Conservation (phyloP, 1,140 invertebrate genomes). For the Gonioctena quinquepunctata region DNA sequence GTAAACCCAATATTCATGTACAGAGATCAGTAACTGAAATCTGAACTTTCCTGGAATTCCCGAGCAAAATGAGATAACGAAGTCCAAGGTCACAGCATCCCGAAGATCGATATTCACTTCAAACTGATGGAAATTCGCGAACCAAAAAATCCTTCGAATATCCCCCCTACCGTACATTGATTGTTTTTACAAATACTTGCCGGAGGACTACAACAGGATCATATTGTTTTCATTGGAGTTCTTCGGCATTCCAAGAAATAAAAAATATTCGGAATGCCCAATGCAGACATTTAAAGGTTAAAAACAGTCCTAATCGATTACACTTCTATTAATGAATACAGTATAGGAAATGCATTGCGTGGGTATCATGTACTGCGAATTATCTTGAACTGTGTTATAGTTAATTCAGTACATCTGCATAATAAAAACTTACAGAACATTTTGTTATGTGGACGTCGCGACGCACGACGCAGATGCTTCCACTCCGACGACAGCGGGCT, state of each 20-base stretch:
- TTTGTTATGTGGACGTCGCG: background rate
- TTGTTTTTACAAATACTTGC: background rate
- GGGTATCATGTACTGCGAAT: too few species aligned
- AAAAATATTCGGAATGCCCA: background rate
- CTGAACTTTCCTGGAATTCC: background rate
- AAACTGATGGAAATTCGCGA: background rate
- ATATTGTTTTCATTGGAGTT: background rate
- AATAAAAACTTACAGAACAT: conserved; percentile 18
- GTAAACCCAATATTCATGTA: too few species aligned
- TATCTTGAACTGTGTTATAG: background rate
- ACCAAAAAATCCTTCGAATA: background rate
- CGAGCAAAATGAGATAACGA: conserved; percentile 6
- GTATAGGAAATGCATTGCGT: too few species aligned
- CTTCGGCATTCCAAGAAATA: background rate
- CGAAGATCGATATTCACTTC: conserved; percentile 12
- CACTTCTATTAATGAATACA: background rate
- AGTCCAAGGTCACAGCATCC: conserved; percentile 20
- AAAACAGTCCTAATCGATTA: background rate
- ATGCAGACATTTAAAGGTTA: too few species aligned
- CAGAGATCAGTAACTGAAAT: background rate
- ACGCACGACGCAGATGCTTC: background rate
- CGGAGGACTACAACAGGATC: background rate
- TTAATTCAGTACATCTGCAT: background rate
- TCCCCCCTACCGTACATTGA: too few species aligned
- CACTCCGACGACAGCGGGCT: background rate